Evolutionary conservation across 2,797 vertebrate genomes (phyloP).

Genomic region (Bradypodion pumilum): DNA sequence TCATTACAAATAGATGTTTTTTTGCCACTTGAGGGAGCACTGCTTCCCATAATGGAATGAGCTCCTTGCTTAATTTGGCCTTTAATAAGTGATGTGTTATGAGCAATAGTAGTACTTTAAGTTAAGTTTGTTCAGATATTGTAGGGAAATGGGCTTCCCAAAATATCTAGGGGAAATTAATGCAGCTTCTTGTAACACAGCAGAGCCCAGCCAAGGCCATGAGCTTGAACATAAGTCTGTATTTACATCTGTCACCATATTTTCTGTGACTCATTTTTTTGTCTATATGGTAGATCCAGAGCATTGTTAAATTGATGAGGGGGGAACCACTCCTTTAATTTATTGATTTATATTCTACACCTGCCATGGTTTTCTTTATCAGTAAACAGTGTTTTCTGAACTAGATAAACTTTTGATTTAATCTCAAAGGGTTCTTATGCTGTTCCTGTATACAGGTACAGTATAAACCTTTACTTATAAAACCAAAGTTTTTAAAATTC

Average conservation of each 20-base stretch:
- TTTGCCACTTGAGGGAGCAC: too few relatives aligned
- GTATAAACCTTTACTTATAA: too few relatives aligned
- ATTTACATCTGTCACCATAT: neutral
- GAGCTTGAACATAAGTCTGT: neutral
- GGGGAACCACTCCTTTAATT: neutral
- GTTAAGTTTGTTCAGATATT: neutral
- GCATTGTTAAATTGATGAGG: too few relatives aligned
- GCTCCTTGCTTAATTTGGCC: too few relatives aligned
- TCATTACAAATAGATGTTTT: too few relatives aligned
- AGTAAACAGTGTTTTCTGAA: too few relatives aligned
- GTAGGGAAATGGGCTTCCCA: neutral
- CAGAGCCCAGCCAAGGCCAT: neutral
- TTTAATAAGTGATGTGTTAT: neutral
- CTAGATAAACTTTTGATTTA: neutral
- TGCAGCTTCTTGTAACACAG: neutral
- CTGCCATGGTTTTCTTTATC: neutral
- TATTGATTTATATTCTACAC: neutral
- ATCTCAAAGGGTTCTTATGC: neutral
- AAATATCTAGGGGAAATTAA: neutral
- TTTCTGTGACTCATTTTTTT: neutral
- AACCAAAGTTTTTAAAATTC: too few relatives aligned
- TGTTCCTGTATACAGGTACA: too few relatives aligned
- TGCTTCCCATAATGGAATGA: too few relatives aligned
- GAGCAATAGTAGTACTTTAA: neutral
- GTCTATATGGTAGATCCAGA: too few relatives aligned